phyloP scores from a whole-genome alignment of 2,113 vertebrate genomes.

The Conger conger region DNA sequence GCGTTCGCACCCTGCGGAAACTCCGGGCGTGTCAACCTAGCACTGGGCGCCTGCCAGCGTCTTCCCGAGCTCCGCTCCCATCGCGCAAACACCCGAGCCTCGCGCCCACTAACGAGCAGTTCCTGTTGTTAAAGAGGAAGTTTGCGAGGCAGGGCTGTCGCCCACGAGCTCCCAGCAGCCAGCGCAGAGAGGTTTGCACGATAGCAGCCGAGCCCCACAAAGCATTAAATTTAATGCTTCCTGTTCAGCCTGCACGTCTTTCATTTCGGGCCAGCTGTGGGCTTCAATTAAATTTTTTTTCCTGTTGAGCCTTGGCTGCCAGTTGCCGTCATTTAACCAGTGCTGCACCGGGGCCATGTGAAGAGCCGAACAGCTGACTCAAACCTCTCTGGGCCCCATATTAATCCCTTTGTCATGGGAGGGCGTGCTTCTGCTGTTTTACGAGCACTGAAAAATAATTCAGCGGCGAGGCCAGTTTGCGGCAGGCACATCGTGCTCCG shows the following conservation, averaged over 20 bases:
- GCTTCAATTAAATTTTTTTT: constrained; percentile 24
- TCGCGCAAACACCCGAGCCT: constrained; percentile 24
- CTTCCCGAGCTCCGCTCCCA: background rate
- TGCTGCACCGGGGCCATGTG: background rate
- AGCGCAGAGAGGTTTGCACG: constrained; percentile 24
- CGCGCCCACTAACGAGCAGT: constrained; percentile 39
- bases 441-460: constrained; percentile 53
- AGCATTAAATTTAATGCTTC: constrained; percentile 51
- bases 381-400: constrained; percentile 20
- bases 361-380: constrained; percentile 7
- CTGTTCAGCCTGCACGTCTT: constrained; percentile 35
- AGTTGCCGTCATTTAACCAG: constrained; percentile 42
- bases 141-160: constrained; percentile 44
- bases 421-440: constrained; percentile 39
- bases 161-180: constrained; percentile 30
- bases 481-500: constrained; percentile 26
- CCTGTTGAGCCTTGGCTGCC: constrained; percentile 27
- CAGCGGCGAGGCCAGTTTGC: constrained; percentile 32
- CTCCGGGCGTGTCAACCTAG: constrained; percentile 29
- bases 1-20: constrained; percentile 42
- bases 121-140: constrained; percentile 49
- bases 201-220: constrained; percentile 29
- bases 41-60: background rate
- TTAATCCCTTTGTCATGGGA: constrained; percentile 49
- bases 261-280: constrained; percentile 29